Evolutionary conservation across 1,140 invertebrate genomes (phyloP).

Genomic region (Drosophila cardini): DNA sequence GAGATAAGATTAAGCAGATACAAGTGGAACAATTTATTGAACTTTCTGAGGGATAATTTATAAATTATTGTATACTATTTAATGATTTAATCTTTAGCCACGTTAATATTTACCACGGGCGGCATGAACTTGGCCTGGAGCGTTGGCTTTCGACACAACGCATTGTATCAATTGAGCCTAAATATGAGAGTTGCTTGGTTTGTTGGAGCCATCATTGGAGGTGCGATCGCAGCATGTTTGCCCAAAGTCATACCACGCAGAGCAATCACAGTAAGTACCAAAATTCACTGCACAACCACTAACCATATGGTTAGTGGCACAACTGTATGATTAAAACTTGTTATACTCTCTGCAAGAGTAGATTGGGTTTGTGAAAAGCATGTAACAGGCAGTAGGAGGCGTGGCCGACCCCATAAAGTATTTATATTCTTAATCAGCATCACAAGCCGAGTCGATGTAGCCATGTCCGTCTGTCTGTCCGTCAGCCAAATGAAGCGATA

Average conservation of each 20-base stretch:
- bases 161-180: background rate
- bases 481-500: no score
- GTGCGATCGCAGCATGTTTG: constrained; percentile 31
- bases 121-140: constrained; percentile 71
- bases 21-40: no score
- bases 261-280: constrained; percentile 40
- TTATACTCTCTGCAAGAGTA: no score
- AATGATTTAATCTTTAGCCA: constrained; percentile 28
- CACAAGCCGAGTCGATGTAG: no score
- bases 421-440: no score
- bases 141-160: constrained; percentile 41
- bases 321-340: no score
- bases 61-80: background rate
- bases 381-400: no score
- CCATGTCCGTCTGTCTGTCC: no score
- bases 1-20: constrained; percentile 1
- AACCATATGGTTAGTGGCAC: no score
- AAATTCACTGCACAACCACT: background rate
- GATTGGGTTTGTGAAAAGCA: no score
- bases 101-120: constrained; percentile 60
- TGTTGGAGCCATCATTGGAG: constrained; percentile 64
- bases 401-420: no score
- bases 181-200: constrained; percentile 62
- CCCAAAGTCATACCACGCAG: constrained; percentile 52
- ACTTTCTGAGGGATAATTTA: no score